Percentiles rank a stretch among this genome's conserved stretches.
phyloP scores from a whole-genome alignment of 2,113 vertebrate genomes.

The Mormyrus iriodes region DNA sequence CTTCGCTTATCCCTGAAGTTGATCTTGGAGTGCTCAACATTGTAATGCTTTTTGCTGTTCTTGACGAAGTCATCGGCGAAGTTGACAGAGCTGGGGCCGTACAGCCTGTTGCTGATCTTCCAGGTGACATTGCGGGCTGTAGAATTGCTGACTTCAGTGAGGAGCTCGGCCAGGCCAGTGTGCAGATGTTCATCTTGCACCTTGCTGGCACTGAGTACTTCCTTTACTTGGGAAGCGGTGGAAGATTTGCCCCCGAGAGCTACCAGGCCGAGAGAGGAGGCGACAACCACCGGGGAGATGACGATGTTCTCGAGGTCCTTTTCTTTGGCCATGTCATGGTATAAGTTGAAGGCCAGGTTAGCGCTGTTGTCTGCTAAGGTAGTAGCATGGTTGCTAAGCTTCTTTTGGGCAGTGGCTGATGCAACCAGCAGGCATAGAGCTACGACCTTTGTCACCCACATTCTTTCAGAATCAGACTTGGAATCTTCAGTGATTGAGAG shows the following conservation, averaged over 20 bases:
- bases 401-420: constrained; percentile 52
- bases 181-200: constrained; percentile 85
- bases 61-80: constrained; percentile 84
- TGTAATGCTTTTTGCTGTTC: constrained; percentile 93
- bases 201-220: constrained; percentile 73
- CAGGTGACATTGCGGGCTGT: constrained; percentile 86
- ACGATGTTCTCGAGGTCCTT: constrained; percentile 85
- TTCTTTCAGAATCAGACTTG: constrained; percentile 49
- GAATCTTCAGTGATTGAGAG: constrained; percentile 22
- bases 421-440: constrained; percentile 61
- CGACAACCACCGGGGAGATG: constrained; percentile 87
- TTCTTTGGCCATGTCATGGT: constrained; percentile 85
- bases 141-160: constrained; percentile 79
- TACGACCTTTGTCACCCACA: constrained; percentile 65
- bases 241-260: constrained; percentile 79
- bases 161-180: constrained; percentile 76
- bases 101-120: constrained; percentile 89
- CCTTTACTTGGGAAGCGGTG: constrained; percentile 85
- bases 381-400: constrained; percentile 76
- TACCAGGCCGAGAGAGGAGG: constrained; percentile 84
- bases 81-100: constrained; percentile 83
- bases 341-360: constrained; percentile 86
- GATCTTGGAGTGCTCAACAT: constrained; percentile 88
- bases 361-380: constrained; percentile 76
- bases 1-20: constrained; percentile 95